Conservation (phyloP, 2,797 vertebrate species). For the Enteromius unitaeniatus region DNA sequence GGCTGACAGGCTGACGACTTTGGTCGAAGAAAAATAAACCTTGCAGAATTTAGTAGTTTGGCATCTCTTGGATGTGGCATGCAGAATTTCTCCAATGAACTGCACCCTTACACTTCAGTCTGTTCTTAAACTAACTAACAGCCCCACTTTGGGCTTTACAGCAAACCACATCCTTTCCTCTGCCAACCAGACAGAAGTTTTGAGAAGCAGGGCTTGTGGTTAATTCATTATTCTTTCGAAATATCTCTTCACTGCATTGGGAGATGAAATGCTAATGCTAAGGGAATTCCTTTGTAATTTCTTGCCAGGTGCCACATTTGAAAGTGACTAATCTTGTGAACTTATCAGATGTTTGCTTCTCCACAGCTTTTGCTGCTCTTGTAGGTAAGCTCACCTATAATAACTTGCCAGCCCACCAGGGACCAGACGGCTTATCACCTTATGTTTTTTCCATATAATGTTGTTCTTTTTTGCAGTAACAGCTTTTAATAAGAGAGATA, state of each 20-base stretch:
- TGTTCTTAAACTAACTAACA: constrained; percentile 63
- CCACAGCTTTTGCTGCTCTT: constrained; percentile 42
- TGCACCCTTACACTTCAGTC: constrained; percentile 35
- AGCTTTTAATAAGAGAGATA: constrained; percentile 64
- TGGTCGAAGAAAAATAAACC: constrained; percentile 37
- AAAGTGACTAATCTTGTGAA: constrained; percentile 28
- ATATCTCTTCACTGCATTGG: constrained; percentile 5
- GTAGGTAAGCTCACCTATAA: constrained; percentile 44
- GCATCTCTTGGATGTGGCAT: constrained; percentile 52
- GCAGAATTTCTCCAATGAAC: constrained; percentile 43
- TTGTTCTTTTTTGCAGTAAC: constrained; percentile 56
- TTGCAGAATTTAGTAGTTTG: constrained; percentile 53
- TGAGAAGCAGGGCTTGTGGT: constrained; percentile 47
- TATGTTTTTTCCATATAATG: constrained; percentile 47
- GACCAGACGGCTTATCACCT: constrained; percentile 42
- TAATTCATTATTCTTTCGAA: constrained; percentile 51
- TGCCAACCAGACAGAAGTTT: constrained; percentile 51
- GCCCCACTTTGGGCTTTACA: constrained; percentile 48
- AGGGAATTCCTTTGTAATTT: constrained; percentile 26
- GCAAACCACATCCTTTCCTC: constrained; percentile 49
- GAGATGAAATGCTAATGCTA: not conserved
- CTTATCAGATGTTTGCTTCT: constrained; percentile 15
- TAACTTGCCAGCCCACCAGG: constrained; percentile 40
- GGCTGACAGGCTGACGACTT: constrained; percentile 49
- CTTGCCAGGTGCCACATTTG: constrained; percentile 50